A percentile compares a stretch with the other conserved stretches of the same genome.
phyloP scores from a whole-genome alignment of 2,888 invertebrate species.

The Andrena haemorrhoa region DNA sequence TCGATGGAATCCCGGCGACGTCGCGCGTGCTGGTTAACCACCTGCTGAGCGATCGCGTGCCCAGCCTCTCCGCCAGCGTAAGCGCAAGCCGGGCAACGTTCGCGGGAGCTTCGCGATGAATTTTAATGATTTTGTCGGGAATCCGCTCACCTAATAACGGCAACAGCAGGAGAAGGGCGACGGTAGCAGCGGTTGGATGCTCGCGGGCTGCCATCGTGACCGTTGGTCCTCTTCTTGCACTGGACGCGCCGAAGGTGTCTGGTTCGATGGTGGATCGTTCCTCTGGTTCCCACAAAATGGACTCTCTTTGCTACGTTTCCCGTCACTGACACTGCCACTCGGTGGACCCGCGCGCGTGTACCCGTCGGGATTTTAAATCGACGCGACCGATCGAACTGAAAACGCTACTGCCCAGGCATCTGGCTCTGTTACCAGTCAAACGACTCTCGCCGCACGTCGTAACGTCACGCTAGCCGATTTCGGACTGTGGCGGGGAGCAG shows the following conservation, averaged over 20 bases:
- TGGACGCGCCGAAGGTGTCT: neutral
- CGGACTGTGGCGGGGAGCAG: slow-evolving; percentile 82
- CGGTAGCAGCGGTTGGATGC: slow-evolving; percentile 68
- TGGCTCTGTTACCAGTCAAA: slow-evolving; percentile 45
- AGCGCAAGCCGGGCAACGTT: slow-evolving; percentile 18
- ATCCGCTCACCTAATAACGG: slow-evolving; percentile 78
- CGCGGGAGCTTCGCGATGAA: neutral
- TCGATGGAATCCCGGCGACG: slow-evolving; percentile 12
- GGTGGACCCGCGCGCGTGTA: neutral
- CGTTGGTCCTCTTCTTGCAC: slow-evolving; percentile 48
- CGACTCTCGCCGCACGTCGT: slow-evolving; percentile 72
- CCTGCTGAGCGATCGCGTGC: slow-evolving; percentile 72
- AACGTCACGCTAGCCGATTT: slow-evolving; percentile 83
- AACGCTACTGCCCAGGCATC: slow-evolving; percentile 59
- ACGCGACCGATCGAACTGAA: slow-evolving; percentile 50
- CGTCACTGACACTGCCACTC: slow-evolving; percentile 68
- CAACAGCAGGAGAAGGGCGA: slow-evolving; percentile 73
- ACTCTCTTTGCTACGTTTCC: slow-evolving; percentile 11
- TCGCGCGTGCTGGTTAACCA: slow-evolving; percentile 68
- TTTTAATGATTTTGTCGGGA: neutral
- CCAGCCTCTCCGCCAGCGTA: slow-evolving; percentile 25
- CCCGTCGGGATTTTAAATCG: slow-evolving; percentile 24
- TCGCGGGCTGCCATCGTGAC: slow-evolving; percentile 78
- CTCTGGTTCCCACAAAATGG: slow-evolving; percentile 6
- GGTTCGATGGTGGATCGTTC: slow-evolving; percentile 19